Evolutionary conservation across 2,888 invertebrate genomes (phyloP), one percentile per base, ranked within the genome.

Genomic region (Abrostola triplasia): DNA sequence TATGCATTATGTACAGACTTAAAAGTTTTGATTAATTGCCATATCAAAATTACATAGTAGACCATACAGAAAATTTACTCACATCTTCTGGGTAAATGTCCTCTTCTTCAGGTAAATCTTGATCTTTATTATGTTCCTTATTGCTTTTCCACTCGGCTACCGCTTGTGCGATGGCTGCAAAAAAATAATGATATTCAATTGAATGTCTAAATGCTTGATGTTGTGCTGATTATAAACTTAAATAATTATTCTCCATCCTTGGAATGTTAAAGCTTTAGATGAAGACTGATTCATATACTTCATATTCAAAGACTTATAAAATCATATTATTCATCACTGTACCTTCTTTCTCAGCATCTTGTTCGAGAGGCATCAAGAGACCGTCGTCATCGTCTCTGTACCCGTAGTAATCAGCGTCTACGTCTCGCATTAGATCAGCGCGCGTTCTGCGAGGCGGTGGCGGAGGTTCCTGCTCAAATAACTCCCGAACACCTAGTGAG

Each of bases 351-450:
- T 99, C 98, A 40, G 96, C 96, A 67, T 96, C 96, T 76, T 96
- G 95, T 90, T 99, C 99, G 5, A 98, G 87, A 0, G 99, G 99
- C 70, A 98, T 94, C 50, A 99, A 94, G 57, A 99, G 96, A 0
- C 99, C 99, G 89, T 99, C 99, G 85, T 99, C 99, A 82, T 99
- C 99, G 90, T 99, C 99, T 82, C 99, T 95, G 90, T 99, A 99
- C 0, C 99, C 99, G 92, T 99, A 99, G 93, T 99, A 99, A 91
- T 99, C 99, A 0, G 99, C 99, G 93, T 99, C 99, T 44, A 99
- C 98, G 86, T 99, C 98, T 79, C 98, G 97, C 99, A 99, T 99
- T 56, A 99, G 95, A 88, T 99, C 99, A 0, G 98, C 98, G 58
- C 99, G 96, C 0, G 99, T 98, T 91, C 98, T 98, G 36, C 98